Evolutionary conservation across 2,888 invertebrate species (phyloP), one percentile per base, ranked within the genome.

Genomic region (Tetheella fluctuosa): DNA sequence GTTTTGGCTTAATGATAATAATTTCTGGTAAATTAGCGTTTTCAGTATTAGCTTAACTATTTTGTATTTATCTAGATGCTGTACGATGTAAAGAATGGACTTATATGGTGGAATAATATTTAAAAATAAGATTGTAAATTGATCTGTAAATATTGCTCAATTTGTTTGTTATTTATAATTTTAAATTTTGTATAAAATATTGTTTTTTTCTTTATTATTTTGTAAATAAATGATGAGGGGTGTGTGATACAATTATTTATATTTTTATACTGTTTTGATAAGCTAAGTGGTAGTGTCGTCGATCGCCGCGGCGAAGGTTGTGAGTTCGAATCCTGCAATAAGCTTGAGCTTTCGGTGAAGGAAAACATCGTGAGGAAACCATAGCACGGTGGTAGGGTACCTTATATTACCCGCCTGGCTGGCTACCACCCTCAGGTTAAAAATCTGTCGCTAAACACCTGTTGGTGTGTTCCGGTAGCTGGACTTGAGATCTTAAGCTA

Each of bases 211-310:
- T 73, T 69, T 68, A 57, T 71, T 68, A 74, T 76, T 79, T 80
- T 89, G 89, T 90, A 90, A 87, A 89, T 89, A 89, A 89, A 87
- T 75, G 74, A 79, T 70, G 79, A 77, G 76, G 72, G 76, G 77
- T 70, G 76, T 71, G 70, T 72, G 64, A 64, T 62, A 59, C 23
- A 58, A 57, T 52, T 53, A 59, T 58, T 60, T 65, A 55, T 34
- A 48, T 48, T 17, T 28, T 39, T 62, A 20, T 17, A 0, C 37
- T 6, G 6, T 13, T 15, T 23, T 30, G 25, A 4, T 25, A 4
- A 25, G 25, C 25, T 25, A 6, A 25, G 25, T 25, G 25, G 25
- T 25, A 25, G 25, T 25, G 25, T 6, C 6, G 25, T 25, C 6
- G 25, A 6, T 4, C 6, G 25, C 25, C 25, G 25, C 6, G 6